Conservation (phyloP, 2,113 vertebrate genomes). For the Nesoenas mayeri region DNA sequence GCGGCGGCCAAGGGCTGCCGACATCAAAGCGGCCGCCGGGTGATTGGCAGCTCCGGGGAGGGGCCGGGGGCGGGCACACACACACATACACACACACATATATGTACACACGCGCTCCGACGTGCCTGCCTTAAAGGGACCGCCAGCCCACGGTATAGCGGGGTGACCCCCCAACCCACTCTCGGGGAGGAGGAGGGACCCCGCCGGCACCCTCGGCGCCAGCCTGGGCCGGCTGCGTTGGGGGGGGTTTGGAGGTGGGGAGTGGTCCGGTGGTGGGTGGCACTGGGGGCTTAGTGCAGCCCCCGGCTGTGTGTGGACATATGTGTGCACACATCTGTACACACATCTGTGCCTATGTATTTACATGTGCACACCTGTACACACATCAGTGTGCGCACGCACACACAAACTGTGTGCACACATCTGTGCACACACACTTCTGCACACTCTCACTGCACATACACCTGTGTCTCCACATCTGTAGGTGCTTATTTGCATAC, state of each 20-base stretch:
- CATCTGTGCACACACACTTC: neutral
- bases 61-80: neutral
- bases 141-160: neutral
- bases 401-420: neutral
- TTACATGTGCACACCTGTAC: neutral
- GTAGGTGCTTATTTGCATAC: too few species aligned
- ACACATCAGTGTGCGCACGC: rapidly evolving
- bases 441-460: neutral
- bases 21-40: too few species aligned
- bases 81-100: neutral
- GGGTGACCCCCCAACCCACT: neutral
- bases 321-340: neutral
- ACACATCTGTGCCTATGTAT: too few species aligned
- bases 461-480: neutral
- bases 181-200: neutral
- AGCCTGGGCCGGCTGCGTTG: too few species aligned
- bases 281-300: neutral
- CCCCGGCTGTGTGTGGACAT: rapidly evolving
- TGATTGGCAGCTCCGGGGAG: too few species aligned
- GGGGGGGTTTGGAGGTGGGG: too few species aligned
- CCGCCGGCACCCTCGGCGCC: neutral
- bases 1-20: too few species aligned
- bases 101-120: neutral
- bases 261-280: too few species aligned
- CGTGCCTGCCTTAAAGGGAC: neutral